Evolutionary conservation across 2,888 invertebrate species (phyloP), one percentile per base, ranked within the genome.

Genomic region (Cosmorhoe ocellata): DNA sequence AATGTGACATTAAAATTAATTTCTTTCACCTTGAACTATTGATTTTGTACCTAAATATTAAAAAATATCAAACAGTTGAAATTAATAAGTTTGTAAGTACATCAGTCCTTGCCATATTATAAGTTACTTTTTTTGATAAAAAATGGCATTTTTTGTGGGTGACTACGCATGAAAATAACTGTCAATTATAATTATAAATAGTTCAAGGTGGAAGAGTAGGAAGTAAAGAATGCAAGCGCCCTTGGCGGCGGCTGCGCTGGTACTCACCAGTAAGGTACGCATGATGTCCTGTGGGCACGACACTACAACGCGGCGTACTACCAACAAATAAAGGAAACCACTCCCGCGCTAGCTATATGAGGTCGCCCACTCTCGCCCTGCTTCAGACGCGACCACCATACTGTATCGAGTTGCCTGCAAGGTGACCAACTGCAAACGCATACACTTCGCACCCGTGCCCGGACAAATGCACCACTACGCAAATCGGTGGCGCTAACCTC

Each of bases 321-420:
- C 76, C 71, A 82, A 84, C 89, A 90, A 90, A 90, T 90, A 90
- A 89, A 89, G 85, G 85, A 83, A 79, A 74, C 73, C 66, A 74
- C 81, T 79, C 84, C 81, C 76, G 84, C 87, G 78, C 87, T 65
- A 69, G 81, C 85, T 90, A 81, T 90, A 86, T 79, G 89, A 87
- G 86, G 84, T 81, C 85, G 88, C 88, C 88, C 88, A 83, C 89
- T 89, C 89, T 85, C 83, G 84, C 84, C 84, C 82, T 79, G 83
- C 69, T 69, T 74, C 75, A 68, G 78, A 84, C 84, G 79, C 86
- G 86, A 80, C 83, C 75, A 80, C 85, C 86, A 87, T 88, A 86
- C 85, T 67, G 77, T 79, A 87, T 81, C 44, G 48, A 44, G 48
- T 44, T 30, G 7, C 10, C 36, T 82, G 83, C 88, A 85, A 87